phyloP scores from a whole-genome alignment of 2,113 vertebrate species.

The Scatophagus argus region DNA sequence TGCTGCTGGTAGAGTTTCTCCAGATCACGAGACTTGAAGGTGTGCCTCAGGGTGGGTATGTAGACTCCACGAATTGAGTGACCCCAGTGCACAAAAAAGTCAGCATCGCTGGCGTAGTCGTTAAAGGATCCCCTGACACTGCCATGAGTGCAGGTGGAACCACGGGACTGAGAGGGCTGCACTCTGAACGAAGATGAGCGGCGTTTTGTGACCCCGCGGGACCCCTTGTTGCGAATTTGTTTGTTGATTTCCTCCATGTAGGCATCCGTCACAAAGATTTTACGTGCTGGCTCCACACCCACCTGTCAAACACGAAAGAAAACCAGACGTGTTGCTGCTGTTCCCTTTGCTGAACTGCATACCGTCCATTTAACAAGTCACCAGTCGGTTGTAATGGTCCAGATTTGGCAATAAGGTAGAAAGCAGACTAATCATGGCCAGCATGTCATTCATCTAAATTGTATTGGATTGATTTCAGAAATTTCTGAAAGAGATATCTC shows the following conservation, averaged over 20 bases:
- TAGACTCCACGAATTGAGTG: constrained; percentile 71
- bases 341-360: not conserved
- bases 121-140: constrained; percentile 5
- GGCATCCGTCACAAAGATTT: constrained; percentile 81
- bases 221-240: constrained; percentile 81
- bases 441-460: no score
- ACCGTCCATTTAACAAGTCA: not conserved
- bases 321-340: no score
- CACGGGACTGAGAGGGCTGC: constrained; percentile 53
- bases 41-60: constrained; percentile 81
- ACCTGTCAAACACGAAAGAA: constrained; percentile 48
- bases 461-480: no score
- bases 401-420: not conserved
- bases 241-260: constrained; percentile 84
- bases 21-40: constrained; percentile 82
- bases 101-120: constrained; percentile 74
- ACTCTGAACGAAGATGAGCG: constrained; percentile 72
- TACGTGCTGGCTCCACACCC: constrained; percentile 78
- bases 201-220: constrained; percentile 73
- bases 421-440: not conserved
- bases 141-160: constrained; percentile 50
- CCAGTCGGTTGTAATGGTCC: not conserved
- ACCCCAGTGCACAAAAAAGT: constrained; percentile 83
- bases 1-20: constrained; percentile 86
- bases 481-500: no score